Percentiles rank a stretch among this genome's conserved stretches.
Evolutionary conservation across 2,888 invertebrate species (phyloP).

Genomic region (Diarsia dahlii): DNA sequence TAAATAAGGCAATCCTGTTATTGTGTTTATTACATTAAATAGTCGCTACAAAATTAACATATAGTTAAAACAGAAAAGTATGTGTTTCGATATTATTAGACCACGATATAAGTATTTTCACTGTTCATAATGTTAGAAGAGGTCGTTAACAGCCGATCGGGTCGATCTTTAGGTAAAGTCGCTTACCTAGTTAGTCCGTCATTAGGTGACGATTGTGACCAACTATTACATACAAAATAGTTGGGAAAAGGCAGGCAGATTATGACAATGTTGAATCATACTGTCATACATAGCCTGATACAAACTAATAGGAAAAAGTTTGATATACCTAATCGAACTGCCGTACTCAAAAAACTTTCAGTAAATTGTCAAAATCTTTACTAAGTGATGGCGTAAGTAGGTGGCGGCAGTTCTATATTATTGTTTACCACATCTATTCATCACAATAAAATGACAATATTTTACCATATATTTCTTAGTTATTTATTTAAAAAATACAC

Average conservation of each 20-base stretch:
- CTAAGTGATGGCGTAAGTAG: too few relatives aligned
- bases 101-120: not conserved
- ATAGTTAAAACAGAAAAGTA: not conserved
- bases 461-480: not conserved
- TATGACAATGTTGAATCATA: too few relatives aligned
- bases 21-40: not conserved
- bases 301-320: not conserved
- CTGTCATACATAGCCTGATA: not conserved
- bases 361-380: too few relatives aligned
- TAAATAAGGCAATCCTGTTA: not conserved
- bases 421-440: not conserved
- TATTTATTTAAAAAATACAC: not conserved
- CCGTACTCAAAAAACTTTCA: too few relatives aligned
- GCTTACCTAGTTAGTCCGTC: too few relatives aligned
- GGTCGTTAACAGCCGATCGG: too few relatives aligned
- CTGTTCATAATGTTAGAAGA: not conserved
- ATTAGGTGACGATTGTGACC: too few relatives aligned
- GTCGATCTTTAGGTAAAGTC: too few relatives aligned
- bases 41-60: not conserved
- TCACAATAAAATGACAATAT: not conserved
- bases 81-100: not conserved
- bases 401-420: too few relatives aligned
- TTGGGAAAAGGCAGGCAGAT: too few relatives aligned
- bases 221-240: too few relatives aligned
- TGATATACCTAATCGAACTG: too few relatives aligned